Evolutionary conservation across 2,113 vertebrate genomes (phyloP).

Genomic region (Ovis aries): DNA sequence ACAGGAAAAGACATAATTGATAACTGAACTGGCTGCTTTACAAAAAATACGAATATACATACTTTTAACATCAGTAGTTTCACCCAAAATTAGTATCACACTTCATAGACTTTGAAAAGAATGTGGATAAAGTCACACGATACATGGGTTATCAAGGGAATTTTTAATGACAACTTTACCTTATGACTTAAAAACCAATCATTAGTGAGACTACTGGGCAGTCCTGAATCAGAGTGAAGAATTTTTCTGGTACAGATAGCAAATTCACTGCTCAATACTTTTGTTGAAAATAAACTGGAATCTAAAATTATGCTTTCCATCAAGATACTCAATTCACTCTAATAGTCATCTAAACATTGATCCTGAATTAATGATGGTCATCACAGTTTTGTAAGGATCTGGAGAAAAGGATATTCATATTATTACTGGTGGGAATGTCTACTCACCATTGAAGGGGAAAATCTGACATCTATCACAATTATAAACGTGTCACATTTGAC

Average conservation of each 20-base stretch:
- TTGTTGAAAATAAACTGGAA: not conserved
- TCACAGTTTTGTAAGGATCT: not conserved
- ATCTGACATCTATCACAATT: not conserved
- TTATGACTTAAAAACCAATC: not conserved
- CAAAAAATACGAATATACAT: not conserved
- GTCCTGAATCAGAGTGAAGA: not conserved
- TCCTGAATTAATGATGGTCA: not conserved
- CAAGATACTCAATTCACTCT: not conserved
- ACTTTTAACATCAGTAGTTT: slow-evolving; percentile 21
- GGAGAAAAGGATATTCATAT: not conserved
- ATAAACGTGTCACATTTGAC: not conserved
- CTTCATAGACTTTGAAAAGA: slow-evolving; percentile 5
- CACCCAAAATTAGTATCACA: not conserved
- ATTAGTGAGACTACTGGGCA: not conserved
- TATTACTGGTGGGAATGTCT: not conserved
- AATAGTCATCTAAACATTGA: not conserved
- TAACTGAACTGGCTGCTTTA: not conserved
- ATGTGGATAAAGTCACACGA: not conserved
- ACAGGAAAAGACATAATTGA: not conserved
- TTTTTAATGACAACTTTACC: not conserved
- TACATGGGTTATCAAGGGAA: not conserved
- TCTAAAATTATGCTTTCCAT: not conserved
- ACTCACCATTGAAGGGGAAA: not conserved
- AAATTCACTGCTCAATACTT: not conserved
- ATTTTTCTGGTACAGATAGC: not conserved